A percentile compares a stretch with the other conserved stretches of the same genome.
Evolutionary conservation across 2,113 vertebrate genomes (phyloP).

Genomic region (Pluvianellus socialis): DNA sequence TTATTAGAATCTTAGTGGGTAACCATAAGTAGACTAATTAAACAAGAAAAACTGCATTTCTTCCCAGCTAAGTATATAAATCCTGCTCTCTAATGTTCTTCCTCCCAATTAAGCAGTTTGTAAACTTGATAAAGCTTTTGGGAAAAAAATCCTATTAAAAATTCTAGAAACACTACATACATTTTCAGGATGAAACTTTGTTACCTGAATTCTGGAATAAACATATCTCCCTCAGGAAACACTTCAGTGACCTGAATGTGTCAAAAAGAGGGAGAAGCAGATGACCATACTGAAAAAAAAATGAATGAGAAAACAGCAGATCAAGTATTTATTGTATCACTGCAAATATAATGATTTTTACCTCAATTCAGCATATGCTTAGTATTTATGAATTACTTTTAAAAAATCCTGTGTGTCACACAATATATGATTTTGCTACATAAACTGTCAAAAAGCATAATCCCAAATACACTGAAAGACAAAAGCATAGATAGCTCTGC

Average conservation of each 20-base stretch:
- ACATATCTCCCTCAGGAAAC: neutral
- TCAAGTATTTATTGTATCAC: neutral
- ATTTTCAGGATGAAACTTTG: neutral
- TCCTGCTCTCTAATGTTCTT: neutral
- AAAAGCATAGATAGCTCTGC: neutral
- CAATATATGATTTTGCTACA: neutral
- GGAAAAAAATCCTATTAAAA: neutral
- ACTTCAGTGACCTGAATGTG: conserved; percentile 30
- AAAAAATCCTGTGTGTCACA: neutral
- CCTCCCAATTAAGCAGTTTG: neutral
- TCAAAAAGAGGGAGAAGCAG: conserved; percentile 5
- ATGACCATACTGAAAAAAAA: neutral
- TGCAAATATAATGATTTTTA: neutral
- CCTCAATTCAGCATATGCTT: neutral
- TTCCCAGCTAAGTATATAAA: conserved; percentile 19
- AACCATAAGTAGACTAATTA: neutral
- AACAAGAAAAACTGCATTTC: conserved; percentile 19
- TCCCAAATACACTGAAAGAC: neutral
- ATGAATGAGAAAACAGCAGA: neutral
- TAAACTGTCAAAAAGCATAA: neutral
- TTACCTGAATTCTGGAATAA: neutral
- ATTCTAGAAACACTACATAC: neutral
- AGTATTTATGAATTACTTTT: neutral
- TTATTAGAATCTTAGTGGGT: neutral
- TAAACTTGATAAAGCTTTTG: neutral